A percentile compares a stretch with the other conserved stretches of the same genome.
These are phyloP conservation scores for Theretra japonica DNA, from an alignment of 2,888 invertebrate species.

Conservation along the genomic window DNA sequence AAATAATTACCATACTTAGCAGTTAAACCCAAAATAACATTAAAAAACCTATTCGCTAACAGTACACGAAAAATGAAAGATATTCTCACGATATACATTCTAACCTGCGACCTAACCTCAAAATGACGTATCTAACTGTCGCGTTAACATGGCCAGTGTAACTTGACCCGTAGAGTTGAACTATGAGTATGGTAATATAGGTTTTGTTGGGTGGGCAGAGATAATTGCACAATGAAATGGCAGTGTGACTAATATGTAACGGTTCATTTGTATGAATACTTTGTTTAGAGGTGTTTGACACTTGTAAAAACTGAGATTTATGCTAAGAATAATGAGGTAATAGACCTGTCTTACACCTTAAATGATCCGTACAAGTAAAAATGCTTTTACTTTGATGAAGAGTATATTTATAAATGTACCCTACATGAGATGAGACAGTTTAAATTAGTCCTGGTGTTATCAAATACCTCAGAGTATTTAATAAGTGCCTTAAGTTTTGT, in stretches of 20 bases:
- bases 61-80: slow-evolving; percentile 46
- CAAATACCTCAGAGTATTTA: too few species aligned
- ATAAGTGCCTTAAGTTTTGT: too few species aligned
- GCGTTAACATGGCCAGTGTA: slow-evolving; percentile 46
- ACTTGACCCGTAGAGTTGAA: slow-evolving; percentile 41
- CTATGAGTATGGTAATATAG: slow-evolving; percentile 32
- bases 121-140: slow-evolving; percentile 39
- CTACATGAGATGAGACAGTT: too few species aligned
- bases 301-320: slow-evolving; percentile 22
- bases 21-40: slow-evolving; percentile 34
- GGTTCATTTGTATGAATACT: slow-evolving; percentile 54
- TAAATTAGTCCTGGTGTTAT: too few species aligned
- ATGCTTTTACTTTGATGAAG: too few species aligned
- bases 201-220: slow-evolving; percentile 54
- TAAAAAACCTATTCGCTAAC: slow-evolving; percentile 41
- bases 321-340: not conserved
- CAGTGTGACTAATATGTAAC: slow-evolving; percentile 71
- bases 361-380: too few species aligned
- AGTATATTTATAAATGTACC: too few species aligned
- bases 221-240: slow-evolving; percentile 71
- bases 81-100: slow-evolving; percentile 73
- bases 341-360: too few species aligned
- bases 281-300: slow-evolving; percentile 45
- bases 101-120: slow-evolving; percentile 73
- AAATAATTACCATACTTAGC: not conserved